phyloP scores from a whole-genome alignment of 2,113 vertebrate species.

The Buteo buteo region DNA sequence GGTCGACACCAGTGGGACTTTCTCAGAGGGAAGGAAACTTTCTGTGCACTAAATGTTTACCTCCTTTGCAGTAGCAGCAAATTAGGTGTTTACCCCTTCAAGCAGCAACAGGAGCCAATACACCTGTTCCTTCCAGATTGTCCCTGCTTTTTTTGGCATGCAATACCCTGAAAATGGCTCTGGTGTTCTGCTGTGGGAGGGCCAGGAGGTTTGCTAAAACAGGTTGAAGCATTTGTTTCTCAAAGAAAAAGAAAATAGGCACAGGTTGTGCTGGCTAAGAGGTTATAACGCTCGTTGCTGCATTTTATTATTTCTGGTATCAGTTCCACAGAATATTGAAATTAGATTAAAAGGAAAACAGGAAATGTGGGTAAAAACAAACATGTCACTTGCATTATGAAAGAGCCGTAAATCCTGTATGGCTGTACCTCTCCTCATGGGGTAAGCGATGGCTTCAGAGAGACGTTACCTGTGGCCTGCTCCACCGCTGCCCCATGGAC shows the following conservation, averaged over 20 bases:
- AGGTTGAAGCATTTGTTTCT: constrained; percentile 15
- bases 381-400: not conserved
- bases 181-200: not conserved
- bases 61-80: constrained; percentile 18
- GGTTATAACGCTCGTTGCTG: not conserved
- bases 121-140: constrained; percentile 64
- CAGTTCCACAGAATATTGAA: not conserved
- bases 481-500: accelerated
- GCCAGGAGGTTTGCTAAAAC: not conserved
- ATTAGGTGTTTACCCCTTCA: constrained; percentile 44
- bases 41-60: constrained; percentile 5
- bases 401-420: not conserved
- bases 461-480: not conserved
- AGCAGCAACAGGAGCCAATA: constrained; percentile 47
- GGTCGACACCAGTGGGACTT: not conserved
- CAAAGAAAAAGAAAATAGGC: not conserved
- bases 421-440: not conserved
- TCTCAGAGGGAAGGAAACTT: not conserved
- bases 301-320: not conserved
- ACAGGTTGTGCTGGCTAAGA: not conserved
- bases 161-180: not conserved
- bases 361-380: not conserved
- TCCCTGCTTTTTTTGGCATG: constrained; percentile 30
- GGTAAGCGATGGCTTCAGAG: not conserved
- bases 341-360: not conserved